Percentiles rank a stretch among this genome's conserved stretches.
Conservation (phyloP, 2,797 vertebrate genomes). For the Thripadectes ignobilis region DNA sequence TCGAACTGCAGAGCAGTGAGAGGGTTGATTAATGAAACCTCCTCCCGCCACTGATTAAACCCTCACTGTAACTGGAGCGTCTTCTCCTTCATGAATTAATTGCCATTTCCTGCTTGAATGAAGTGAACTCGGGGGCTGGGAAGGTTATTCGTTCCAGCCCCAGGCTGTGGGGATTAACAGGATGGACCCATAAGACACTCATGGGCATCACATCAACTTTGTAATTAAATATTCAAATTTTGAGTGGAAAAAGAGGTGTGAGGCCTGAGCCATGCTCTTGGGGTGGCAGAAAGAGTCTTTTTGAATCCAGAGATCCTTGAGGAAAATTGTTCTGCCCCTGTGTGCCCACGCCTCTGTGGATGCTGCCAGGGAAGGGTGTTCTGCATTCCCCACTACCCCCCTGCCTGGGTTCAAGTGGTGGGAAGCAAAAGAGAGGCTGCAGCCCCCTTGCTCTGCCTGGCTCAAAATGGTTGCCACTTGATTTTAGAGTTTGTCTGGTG, state of each 20-base stretch:
- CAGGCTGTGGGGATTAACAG: not conserved
- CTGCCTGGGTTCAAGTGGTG: accelerated
- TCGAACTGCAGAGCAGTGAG: accelerated
- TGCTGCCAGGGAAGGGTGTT: not conserved
- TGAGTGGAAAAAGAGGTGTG: not conserved
- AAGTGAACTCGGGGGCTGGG: not conserved
- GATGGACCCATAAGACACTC: not conserved
- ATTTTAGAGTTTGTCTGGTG: not conserved
- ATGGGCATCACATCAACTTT: not conserved
- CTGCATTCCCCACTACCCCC: accelerated
- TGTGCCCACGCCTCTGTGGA: accelerated
- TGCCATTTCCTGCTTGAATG: conserved; percentile 6
- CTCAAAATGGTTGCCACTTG: accelerated
- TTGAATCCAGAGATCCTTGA: not conserved
- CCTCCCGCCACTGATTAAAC: not conserved
- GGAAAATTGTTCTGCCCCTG: not conserved
- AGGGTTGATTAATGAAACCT: not conserved
- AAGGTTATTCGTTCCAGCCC: not conserved
- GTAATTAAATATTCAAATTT: not conserved
- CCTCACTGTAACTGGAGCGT: not conserved
- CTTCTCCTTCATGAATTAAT: not conserved
- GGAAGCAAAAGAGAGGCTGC: not conserved
- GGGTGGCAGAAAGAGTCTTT: not conserved
- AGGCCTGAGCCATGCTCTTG: not conserved
- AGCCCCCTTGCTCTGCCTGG: not conserved